phyloP scores from a whole-genome alignment of 2,113 vertebrate species.

The Semicossyphus pulcher region DNA sequence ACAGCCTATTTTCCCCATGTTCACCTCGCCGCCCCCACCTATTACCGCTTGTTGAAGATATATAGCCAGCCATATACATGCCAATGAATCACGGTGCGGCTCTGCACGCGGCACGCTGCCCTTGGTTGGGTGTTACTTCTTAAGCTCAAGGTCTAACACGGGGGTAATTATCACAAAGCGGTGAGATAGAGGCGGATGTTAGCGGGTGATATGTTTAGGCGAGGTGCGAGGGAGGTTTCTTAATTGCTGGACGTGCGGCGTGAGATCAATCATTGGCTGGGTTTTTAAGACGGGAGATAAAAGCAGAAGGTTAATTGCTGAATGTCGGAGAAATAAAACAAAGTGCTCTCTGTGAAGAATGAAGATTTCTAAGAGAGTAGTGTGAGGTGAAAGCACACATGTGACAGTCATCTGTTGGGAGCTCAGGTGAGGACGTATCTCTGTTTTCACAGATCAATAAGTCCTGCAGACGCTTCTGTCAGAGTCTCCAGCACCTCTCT shows the following conservation, averaged over 20 bases:
- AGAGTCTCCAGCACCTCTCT: conserved; percentile 25
- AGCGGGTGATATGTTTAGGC: conserved; percentile 40
- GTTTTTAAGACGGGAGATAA: conserved; percentile 39
- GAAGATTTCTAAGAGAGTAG: conserved; percentile 1
- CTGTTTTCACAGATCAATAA: conserved; percentile 67
- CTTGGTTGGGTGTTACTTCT: conserved; percentile 69
- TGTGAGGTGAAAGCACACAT: not conserved
- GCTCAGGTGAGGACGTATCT: conserved; percentile 36
- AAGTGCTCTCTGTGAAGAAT: conserved; percentile 19
- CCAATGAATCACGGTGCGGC: conserved; percentile 66
- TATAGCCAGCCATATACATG: conserved; percentile 61
- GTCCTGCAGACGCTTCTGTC: conserved; percentile 15
- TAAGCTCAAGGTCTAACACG: conserved; percentile 74
- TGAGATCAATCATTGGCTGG: conserved; percentile 43
- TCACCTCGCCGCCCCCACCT: conserved; percentile 47
- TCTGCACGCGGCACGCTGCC: conserved; percentile 54
- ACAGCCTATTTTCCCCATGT: conserved; percentile 56
- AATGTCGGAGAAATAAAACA: not conserved
- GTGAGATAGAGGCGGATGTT: conserved; percentile 48
- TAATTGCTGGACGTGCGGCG: conserved; percentile 36
- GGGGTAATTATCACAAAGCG: conserved; percentile 67
- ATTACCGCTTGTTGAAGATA: conserved; percentile 65
- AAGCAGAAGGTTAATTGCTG: conserved; percentile 51
- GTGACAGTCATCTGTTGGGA: conserved; percentile 31
- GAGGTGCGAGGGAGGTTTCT: not conserved